A percentile compares a stretch with the other conserved stretches of the same genome.
phyloP scores from a whole-genome alignment of 2,113 vertebrate species.

The Cyrtonyx montezumae region DNA sequence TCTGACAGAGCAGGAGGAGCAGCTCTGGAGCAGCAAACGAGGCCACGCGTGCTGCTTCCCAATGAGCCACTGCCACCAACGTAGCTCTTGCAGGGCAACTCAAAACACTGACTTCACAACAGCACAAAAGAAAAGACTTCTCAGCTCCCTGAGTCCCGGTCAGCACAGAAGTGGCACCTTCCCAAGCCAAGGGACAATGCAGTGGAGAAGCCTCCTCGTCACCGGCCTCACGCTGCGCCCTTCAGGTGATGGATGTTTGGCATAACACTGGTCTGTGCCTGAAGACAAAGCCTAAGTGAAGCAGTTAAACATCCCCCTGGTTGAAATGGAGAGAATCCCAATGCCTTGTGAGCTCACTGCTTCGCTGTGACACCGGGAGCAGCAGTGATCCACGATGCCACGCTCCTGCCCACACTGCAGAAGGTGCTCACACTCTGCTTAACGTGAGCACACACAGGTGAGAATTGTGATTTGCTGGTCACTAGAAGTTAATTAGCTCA shows the following conservation, averaged over 20 bases:
- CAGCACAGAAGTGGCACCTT: background rate
- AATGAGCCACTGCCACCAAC: background rate
- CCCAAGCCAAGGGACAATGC: background rate
- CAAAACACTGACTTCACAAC: background rate
- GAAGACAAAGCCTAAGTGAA: background rate
- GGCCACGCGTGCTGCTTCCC: background rate
- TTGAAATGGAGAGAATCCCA: background rate
- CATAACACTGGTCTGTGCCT: rapidly evolving
- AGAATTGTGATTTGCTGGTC: background rate
- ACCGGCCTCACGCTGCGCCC: background rate
- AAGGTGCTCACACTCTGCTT: background rate
- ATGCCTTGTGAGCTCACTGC: background rate
- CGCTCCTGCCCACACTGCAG: background rate
- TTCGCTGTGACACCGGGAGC: background rate
- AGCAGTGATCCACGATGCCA: rapidly evolving
- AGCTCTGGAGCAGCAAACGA: slow-evolving; percentile 49
- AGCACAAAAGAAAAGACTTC: background rate
- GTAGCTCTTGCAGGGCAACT: background rate
- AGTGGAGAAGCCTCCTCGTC: background rate
- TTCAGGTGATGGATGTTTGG: background rate
- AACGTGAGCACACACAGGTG: rapidly evolving
- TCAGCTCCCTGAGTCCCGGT: background rate
- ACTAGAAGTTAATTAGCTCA: rapidly evolving
- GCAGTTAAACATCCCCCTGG: background rate
- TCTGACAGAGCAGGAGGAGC: slow-evolving; percentile 54